Evolutionary conservation across 2,888 invertebrate genomes (phyloP).

Genomic region (Diarsia mendica): DNA sequence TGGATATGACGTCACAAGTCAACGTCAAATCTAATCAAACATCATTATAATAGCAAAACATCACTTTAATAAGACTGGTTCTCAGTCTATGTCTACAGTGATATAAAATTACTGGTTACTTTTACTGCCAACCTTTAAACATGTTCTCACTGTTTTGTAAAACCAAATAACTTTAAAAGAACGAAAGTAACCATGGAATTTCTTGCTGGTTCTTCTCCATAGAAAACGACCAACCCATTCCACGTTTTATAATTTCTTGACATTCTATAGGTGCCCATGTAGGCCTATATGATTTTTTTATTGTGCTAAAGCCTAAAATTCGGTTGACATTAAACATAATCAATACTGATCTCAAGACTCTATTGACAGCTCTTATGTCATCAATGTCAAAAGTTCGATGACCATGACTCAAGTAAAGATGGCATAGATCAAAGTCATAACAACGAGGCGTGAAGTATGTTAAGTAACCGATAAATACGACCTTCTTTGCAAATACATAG

Average conservation of each 20-base stretch:
- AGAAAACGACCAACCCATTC: too few relatives aligned
- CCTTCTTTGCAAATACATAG: background rate
- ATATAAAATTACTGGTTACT: background rate
- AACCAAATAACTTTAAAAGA: too few relatives aligned
- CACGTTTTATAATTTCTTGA: too few relatives aligned
- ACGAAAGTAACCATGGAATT: too few relatives aligned
- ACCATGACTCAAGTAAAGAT: constrained; percentile 30
- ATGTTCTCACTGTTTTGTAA: background rate
- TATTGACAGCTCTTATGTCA: constrained; percentile 22
- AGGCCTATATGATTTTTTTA: too few relatives aligned
- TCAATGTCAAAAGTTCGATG: constrained; percentile 45
- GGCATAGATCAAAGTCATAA: constrained; percentile 3
- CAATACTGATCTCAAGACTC: background rate
- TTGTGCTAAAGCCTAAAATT: too few relatives aligned
- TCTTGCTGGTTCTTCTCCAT: too few relatives aligned
- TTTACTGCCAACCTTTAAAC: background rate
- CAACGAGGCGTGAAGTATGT: constrained; percentile 1
- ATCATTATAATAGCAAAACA: background rate
- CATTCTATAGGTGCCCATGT: too few relatives aligned
- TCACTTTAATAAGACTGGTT: background rate
- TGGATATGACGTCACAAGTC: constrained; percentile 30
- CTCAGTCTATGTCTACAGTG: background rate
- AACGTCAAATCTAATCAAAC: constrained; percentile 14
- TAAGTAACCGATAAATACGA: background rate
- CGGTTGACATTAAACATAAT: too few relatives aligned